Conservation (phyloP, 2,888 invertebrate species). For the Conus canariensis region DNA sequence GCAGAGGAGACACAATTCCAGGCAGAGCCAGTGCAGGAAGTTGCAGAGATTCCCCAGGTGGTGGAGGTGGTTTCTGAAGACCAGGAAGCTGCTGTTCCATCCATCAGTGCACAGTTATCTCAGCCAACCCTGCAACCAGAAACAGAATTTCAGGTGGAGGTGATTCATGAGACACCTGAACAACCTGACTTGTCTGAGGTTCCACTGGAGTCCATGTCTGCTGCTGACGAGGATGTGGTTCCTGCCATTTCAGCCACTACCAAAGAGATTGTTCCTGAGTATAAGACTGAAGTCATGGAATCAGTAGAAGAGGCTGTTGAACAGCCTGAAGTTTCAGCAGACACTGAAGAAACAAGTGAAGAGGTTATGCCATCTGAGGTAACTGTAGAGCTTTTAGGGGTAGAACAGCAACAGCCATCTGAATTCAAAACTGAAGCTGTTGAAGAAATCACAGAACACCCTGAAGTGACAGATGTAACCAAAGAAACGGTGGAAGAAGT, state of each 20-base stretch:
- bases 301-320: conserved; percentile 14
- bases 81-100: conserved; percentile 30
- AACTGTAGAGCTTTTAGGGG: conserved; percentile 39
- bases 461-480: conserved; percentile 45
- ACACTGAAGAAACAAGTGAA: conserved; percentile 42
- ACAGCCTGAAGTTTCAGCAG: conserved; percentile 41
- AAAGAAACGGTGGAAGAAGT: conserved; percentile 49
- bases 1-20: conserved; percentile 52
- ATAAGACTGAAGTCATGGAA: neutral
- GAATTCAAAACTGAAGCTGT: conserved; percentile 49
- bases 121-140: conserved; percentile 15
- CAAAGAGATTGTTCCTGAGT: conserved; percentile 36
- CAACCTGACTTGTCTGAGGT: conserved; percentile 43
- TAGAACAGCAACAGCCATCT: conserved; percentile 39
- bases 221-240: conserved; percentile 41
- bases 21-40: conserved; percentile 47
- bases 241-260: conserved; percentile 45
- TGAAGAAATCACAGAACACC: conserved; percentile 48
- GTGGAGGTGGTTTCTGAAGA: conserved; percentile 44
- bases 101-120: conserved; percentile 29
- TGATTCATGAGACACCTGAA: conserved; percentile 46
- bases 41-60: conserved; percentile 40
- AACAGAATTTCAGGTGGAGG: conserved; percentile 46
- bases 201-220: conserved; percentile 50
- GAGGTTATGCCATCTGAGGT: conserved; percentile 46